phyloP scores from a whole-genome alignment of 2,113 vertebrate genomes.

The Calidris pygmaea region DNA sequence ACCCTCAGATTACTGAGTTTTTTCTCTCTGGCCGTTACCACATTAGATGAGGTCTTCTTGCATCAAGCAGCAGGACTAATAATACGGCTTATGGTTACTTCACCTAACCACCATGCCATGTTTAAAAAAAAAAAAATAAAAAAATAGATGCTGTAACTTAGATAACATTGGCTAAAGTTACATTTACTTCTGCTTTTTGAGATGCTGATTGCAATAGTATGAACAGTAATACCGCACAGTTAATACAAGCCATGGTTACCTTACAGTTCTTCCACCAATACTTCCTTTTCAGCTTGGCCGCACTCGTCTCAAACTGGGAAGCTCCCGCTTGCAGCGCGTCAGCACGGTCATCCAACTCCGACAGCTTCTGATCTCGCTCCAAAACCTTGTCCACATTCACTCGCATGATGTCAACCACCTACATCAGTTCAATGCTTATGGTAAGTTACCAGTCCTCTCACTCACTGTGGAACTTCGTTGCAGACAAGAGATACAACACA shows the following conservation, averaged over 20 bases:
- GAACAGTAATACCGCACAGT: not conserved
- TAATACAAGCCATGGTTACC: conserved; percentile 40
- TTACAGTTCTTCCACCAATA: conserved; percentile 88
- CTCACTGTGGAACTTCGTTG: rapidly evolving
- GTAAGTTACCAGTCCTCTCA: not conserved
- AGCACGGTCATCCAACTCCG: conserved; percentile 90
- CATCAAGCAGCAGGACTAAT: not conserved
- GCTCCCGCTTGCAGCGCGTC: conserved; percentile 94
- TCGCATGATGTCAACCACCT: conserved; percentile 98
- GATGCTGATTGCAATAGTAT: rapidly evolving
- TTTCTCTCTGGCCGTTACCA: not conserved
- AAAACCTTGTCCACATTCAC: conserved; percentile 96
- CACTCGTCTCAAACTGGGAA: conserved; percentile 94
- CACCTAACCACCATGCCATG: not conserved
- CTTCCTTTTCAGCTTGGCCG: conserved; percentile 82
- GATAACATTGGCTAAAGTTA: not conserved
- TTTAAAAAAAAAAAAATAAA: not conserved
- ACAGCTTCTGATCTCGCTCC: conserved; percentile 94
- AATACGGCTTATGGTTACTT: not conserved
- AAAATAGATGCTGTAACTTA: not conserved
- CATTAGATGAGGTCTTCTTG: not conserved
- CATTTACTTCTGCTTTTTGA: not conserved
- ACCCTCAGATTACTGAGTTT: not conserved
- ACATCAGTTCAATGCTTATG: not conserved
- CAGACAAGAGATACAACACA: not conserved